These are phyloP conservation scores for Epirrhoe alternata DNA, from an alignment of 2,888 invertebrate species.

Conservation along the genomic window DNA sequence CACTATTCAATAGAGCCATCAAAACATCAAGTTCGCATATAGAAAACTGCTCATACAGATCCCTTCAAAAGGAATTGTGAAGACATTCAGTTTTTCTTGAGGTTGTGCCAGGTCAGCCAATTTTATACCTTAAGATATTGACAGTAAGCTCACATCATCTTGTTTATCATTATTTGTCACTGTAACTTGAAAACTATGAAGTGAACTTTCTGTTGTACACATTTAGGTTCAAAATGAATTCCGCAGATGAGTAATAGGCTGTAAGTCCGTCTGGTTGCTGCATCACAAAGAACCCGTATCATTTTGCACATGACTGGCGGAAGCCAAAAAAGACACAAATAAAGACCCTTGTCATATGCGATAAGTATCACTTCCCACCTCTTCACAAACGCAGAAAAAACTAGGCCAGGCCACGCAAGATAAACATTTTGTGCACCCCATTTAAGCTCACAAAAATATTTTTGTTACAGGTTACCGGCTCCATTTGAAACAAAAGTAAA, in stretches of 20 bases:
- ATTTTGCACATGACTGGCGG: conserved; percentile 56
- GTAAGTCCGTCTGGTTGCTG: conserved; percentile 5
- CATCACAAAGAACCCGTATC: conserved; percentile 60
- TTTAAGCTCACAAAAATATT: conserved; percentile 22
- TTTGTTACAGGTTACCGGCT: conserved; percentile 52
- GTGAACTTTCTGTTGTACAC: not conserved
- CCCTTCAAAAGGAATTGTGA: conserved; percentile 7
- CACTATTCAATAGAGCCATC: not conserved
- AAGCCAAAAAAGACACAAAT: conserved; percentile 56
- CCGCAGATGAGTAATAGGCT: not conserved
- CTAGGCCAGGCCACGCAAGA: conserved; percentile 23
- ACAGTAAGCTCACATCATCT: not conserved
- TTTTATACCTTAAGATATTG: not conserved
- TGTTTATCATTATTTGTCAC: not conserved
- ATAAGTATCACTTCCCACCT: conserved; percentile 33
- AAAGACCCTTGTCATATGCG: conserved; percentile 60
- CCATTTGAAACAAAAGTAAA: conserved; percentile 25
- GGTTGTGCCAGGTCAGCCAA: not conserved
- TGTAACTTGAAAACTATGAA: not conserved
- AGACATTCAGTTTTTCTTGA: not conserved
- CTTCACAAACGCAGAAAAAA: conserved; percentile 27
- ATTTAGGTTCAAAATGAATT: not conserved
- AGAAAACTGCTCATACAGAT: not conserved
- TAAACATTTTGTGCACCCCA: conserved; percentile 23
- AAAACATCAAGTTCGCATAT: conserved; percentile 3